Conservation (phyloP, 2,113 vertebrate species). For the Stigmatopora nigra region DNA sequence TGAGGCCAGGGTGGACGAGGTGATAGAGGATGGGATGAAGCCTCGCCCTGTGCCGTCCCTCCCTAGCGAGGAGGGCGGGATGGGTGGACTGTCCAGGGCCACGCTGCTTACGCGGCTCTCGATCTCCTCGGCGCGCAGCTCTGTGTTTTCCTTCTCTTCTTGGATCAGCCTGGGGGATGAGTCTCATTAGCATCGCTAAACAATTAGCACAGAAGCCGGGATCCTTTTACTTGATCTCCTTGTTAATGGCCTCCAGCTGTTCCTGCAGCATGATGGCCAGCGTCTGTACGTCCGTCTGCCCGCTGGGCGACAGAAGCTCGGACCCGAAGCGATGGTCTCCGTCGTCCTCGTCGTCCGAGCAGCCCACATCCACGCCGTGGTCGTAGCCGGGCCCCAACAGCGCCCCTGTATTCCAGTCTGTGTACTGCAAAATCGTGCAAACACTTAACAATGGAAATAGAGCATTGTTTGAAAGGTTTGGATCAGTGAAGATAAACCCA, state of each 20-base stretch:
- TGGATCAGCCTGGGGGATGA: conserved; percentile 77
- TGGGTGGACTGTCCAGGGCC: conserved; percentile 74
- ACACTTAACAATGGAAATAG: neutral
- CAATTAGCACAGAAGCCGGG: neutral
- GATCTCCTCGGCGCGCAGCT: conserved; percentile 83
- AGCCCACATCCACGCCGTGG: conserved; percentile 69
- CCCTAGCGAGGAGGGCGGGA: conserved; percentile 72
- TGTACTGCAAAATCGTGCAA: conserved; percentile 54
- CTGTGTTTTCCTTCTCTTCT: conserved; percentile 90
- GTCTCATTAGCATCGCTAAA: neutral
- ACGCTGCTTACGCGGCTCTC: conserved; percentile 83
- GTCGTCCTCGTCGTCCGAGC: conserved; percentile 83
- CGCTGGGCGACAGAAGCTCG: conserved; percentile 82
- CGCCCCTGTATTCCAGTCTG: conserved; percentile 79
- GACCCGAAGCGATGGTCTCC: conserved; percentile 78
- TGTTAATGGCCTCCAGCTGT: conserved; percentile 90
- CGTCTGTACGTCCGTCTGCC: conserved; percentile 87
- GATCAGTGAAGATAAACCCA: neutral
- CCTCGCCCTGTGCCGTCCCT: conserved; percentile 69
- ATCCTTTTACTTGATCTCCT: conserved; percentile 84
- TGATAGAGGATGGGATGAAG: conserved; percentile 84
- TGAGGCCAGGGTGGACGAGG: conserved; percentile 85
- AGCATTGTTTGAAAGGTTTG: neutral
- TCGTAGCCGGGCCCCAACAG: conserved; percentile 75
- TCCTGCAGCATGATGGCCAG: conserved; percentile 91